A percentile compares a stretch with the other conserved stretches of the same genome.
These are phyloP conservation scores for Hirtodrosophila cameraria DNA, from an alignment of 2,888 invertebrate species.

Conservation along the genomic window DNA sequence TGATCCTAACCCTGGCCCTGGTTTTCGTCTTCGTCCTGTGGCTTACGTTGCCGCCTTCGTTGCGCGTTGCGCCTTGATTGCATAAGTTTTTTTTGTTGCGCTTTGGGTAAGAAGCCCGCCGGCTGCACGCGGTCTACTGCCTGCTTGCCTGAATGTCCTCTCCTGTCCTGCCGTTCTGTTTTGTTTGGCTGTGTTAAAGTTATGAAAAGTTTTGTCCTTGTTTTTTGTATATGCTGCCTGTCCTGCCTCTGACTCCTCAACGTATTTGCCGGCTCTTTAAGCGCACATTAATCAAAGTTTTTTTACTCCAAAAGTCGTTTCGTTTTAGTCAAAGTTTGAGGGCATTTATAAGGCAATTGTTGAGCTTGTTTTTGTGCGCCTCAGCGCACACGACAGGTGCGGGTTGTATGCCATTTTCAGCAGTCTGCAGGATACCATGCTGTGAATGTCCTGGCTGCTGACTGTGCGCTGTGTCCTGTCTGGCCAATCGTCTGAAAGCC, in stretches of 20 bases:
- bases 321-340: conserved; percentile 62
- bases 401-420: conserved; percentile 9
- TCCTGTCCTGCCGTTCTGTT: conserved; percentile 10
- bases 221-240: conserved; percentile 25
- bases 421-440: conserved; percentile 1
- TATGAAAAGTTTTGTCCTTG: conserved; percentile 69
- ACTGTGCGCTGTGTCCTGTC: neutral
- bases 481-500: neutral
- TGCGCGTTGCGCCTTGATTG: conserved; percentile 63
- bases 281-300: conserved; percentile 79
- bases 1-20: neutral
- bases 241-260: conserved; percentile 2
- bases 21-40: conserved; percentile 1
- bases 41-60: conserved; percentile 15
- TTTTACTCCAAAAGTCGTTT: conserved; percentile 47
- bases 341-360: conserved; percentile 79
- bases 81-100: conserved; percentile 73
- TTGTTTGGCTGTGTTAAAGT: conserved; percentile 52
- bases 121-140: conserved; percentile 65
- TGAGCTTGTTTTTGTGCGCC: conserved; percentile 57
- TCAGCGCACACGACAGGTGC: conserved; percentile 62
- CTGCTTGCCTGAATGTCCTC: conserved; percentile 13
- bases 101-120: conserved; percentile 66
- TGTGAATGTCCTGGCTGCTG: conserved; percentile 9
- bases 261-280: conserved; percentile 72